A percentile compares a stretch with the other conserved stretches of the same genome.
Evolutionary conservation across 2,888 invertebrate species (phyloP).

Genomic region (Adelognathus sp.): DNA sequence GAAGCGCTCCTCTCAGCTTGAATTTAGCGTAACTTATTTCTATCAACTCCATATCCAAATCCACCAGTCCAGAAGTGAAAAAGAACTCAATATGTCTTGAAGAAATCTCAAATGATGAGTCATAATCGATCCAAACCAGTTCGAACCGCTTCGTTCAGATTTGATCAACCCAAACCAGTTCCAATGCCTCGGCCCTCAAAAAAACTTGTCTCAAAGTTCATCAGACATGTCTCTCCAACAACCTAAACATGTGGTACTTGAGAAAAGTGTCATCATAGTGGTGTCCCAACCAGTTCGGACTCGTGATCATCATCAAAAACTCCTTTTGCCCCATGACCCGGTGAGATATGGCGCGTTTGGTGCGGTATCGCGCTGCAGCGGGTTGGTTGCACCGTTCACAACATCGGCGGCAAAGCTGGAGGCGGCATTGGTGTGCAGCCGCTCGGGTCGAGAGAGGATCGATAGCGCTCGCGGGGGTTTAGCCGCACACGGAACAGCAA

Average conservation of each 20-base stretch:
- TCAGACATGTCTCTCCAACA: background rate
- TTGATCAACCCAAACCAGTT: background rate
- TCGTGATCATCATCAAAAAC: slow-evolving; percentile 15
- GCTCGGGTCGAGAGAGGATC: slow-evolving; percentile 52
- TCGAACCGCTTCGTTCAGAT: background rate
- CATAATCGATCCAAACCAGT: background rate
- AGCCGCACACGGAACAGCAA: slow-evolving; percentile 46
- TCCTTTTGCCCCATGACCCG: slow-evolving; percentile 38
- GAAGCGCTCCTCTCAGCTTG: too few relatives aligned
- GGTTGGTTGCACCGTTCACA: slow-evolving; percentile 36
- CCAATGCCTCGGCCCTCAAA: background rate
- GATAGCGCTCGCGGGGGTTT: slow-evolving; percentile 56
- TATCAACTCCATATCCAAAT: too few relatives aligned
- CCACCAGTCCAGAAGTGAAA: too few relatives aligned
- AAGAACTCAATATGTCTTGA: too few relatives aligned
- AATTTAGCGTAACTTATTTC: too few relatives aligned
- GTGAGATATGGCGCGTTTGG: slow-evolving; percentile 49
- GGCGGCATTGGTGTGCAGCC: slow-evolving; percentile 41
- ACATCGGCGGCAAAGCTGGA: slow-evolving; percentile 38
- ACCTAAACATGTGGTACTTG: too few relatives aligned
- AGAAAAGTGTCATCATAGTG: background rate
- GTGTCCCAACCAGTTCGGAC: background rate
- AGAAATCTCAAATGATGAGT: background rate
- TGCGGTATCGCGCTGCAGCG: slow-evolving; percentile 43
- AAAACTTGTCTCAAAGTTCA: background rate